Percentiles rank a stretch among this genome's conserved stretches.
These are phyloP conservation scores for Mugil cephalus DNA, from an alignment of 2,113 vertebrate species.

Conservation along the genomic window DNA sequence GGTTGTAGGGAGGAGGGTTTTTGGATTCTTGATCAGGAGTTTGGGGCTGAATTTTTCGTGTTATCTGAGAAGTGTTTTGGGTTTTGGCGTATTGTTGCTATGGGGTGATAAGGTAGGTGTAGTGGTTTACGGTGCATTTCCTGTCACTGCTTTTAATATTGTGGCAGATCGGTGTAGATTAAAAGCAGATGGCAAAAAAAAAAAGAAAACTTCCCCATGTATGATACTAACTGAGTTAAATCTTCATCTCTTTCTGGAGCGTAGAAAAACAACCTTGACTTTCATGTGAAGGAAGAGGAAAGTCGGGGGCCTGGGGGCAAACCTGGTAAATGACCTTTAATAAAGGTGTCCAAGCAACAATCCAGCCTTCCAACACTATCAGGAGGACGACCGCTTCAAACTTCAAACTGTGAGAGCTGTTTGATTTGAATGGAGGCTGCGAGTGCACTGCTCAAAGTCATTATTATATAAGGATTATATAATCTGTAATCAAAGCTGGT, in stretches of 20 bases:
- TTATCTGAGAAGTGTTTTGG: too few species aligned
- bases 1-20: too few species aligned
- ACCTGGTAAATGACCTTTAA: not conserved
- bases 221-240: too few species aligned
- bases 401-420: not conserved
- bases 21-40: too few species aligned
- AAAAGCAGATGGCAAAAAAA: not conserved
- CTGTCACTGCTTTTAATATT: too few species aligned
- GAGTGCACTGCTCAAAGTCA: conserved; percentile 25
- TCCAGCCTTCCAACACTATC: conserved; percentile 8
- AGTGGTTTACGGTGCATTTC: too few species aligned
- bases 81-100: too few species aligned
- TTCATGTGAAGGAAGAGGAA: not conserved
- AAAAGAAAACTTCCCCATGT: too few species aligned
- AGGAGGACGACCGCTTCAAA: not conserved
- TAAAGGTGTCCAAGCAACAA: not conserved
- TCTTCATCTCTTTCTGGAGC: too few species aligned
- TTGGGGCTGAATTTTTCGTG: too few species aligned
- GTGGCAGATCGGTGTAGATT: too few species aligned
- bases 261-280: not conserved
- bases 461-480: conserved; percentile 69
- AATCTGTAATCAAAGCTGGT: conserved; percentile 35
- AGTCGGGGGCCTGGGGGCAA: not conserved
- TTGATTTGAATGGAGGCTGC: conserved; percentile 15
- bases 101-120: too few species aligned